Percentiles rank a stretch among this genome's conserved stretches.
Evolutionary conservation across 2,797 vertebrate genomes (phyloP).

Genomic region (Enteromius argenteus): DNA sequence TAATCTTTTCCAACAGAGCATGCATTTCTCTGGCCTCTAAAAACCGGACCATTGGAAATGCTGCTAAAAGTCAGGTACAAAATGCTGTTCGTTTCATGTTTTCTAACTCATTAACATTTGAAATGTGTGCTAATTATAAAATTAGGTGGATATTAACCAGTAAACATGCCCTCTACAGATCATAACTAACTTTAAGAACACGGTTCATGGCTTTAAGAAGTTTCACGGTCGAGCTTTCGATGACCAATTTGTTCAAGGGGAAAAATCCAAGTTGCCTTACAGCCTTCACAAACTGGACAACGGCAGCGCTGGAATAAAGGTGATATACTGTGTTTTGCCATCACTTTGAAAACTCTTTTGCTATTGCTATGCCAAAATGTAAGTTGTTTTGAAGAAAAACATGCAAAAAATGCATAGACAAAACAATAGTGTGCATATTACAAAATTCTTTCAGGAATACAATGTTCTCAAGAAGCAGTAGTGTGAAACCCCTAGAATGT

Average conservation of each 20-base stretch:
- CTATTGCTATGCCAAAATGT: not conserved
- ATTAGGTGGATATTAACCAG: not conserved
- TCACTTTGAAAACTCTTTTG: not conserved
- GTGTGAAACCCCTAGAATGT: not conserved
- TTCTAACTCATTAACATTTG: not conserved
- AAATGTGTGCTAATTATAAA: not conserved
- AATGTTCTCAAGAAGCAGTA: not conserved
- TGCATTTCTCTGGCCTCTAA: constrained; percentile 93
- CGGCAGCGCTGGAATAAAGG: constrained; percentile 90
- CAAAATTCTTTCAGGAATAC: not conserved
- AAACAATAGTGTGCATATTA: not conserved
- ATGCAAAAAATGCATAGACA: not conserved
- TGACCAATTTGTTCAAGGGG: constrained; percentile 88
- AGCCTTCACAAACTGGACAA: constrained; percentile 89
- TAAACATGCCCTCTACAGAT: constrained; percentile 76
- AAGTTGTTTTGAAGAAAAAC: not conserved
- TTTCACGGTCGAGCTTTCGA: constrained; percentile 91
- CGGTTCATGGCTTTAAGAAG: constrained; percentile 93
- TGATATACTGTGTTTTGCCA: constrained; percentile 62
- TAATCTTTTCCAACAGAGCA: constrained; percentile 76
- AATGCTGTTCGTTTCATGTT: constrained; percentile 51
- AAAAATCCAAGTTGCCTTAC: constrained; percentile 89
- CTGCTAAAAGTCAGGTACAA: constrained; percentile 90
- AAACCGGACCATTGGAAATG: constrained; percentile 94
- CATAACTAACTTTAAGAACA: constrained; percentile 93